Conservation (phyloP, 2,797 vertebrate species). For the Galago senegalensis region DNA sequence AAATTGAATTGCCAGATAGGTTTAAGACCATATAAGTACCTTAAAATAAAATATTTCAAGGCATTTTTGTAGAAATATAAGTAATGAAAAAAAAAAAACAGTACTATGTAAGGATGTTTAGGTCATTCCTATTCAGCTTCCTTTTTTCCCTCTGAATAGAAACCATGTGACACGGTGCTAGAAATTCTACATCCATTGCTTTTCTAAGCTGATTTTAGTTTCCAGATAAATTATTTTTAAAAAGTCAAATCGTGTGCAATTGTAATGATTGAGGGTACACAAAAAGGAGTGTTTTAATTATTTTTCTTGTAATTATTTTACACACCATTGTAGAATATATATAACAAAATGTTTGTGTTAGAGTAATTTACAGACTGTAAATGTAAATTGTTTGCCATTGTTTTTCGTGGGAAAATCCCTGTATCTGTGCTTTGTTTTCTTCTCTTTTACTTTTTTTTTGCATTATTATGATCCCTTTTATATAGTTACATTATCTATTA, state of each 20-base stretch:
- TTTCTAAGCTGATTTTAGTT: not conserved
- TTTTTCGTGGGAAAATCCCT: not conserved
- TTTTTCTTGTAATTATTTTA: constrained; percentile 36
- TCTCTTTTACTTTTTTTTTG: not conserved
- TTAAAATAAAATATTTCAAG: constrained; percentile 30
- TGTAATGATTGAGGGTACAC: not conserved
- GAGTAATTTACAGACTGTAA: not conserved
- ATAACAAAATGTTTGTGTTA: not conserved
- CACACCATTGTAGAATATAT: not conserved
- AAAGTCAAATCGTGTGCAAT: not conserved
- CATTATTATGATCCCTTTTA: not conserved
- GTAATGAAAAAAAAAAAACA: not conserved
- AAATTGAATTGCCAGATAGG: constrained; percentile 54
- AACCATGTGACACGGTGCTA: not conserved
- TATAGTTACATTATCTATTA: not conserved
- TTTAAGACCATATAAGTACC: constrained; percentile 56
- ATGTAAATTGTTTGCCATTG: not conserved
- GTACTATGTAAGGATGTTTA: not conserved
- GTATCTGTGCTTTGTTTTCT: not conserved
- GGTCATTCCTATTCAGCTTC: not conserved
- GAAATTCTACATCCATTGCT: not conserved
- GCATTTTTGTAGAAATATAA: constrained; percentile 45
- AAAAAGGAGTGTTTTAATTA: not conserved
- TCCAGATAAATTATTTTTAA: constrained; percentile 25
- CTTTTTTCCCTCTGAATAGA: not conserved